Evolutionary conservation across 2,113 vertebrate genomes (phyloP).

Genomic region (Callorhinus ursinus): DNA sequence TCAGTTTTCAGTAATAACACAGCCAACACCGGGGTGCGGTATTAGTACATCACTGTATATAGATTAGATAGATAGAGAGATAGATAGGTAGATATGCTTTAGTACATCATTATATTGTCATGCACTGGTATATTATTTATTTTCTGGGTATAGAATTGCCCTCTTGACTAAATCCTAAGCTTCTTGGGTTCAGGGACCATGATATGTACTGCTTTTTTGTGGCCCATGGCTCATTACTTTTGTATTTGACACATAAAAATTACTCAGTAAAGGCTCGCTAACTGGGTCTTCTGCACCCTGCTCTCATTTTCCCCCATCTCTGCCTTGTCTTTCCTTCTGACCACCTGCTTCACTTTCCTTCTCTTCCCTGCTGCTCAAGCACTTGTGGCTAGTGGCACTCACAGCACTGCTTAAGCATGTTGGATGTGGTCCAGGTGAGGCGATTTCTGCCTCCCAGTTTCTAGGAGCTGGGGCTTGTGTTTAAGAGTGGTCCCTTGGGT

Average conservation of each 20-base stretch:
- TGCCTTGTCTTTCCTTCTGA: neutral
- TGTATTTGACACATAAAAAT: neutral
- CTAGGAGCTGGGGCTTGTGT: neutral
- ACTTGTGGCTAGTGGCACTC: neutral
- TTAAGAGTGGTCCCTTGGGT: neutral
- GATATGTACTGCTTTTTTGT: neutral
- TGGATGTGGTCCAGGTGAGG: neutral
- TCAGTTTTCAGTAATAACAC: neutral
- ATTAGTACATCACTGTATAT: neutral
- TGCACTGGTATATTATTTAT: neutral
- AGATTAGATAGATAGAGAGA: too few relatives aligned
- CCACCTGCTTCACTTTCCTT: neutral
- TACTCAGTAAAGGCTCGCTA: neutral
- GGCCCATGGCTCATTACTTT: neutral
- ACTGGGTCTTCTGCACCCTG: neutral
- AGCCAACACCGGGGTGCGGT: rapidly evolving
- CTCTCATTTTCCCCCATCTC: neutral
- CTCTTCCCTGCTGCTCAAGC: neutral
- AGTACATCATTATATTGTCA: neutral
- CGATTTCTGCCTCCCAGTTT: neutral
- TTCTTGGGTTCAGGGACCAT: neutral
- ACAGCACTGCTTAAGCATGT: neutral
- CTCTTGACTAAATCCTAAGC: neutral
- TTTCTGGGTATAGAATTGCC: neutral
- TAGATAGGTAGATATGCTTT: neutral